A percentile compares a stretch with the other conserved stretches of the same genome.
phyloP scores from a whole-genome alignment of 2,113 vertebrate genomes.

The Melanerpes aurifrons region DNA sequence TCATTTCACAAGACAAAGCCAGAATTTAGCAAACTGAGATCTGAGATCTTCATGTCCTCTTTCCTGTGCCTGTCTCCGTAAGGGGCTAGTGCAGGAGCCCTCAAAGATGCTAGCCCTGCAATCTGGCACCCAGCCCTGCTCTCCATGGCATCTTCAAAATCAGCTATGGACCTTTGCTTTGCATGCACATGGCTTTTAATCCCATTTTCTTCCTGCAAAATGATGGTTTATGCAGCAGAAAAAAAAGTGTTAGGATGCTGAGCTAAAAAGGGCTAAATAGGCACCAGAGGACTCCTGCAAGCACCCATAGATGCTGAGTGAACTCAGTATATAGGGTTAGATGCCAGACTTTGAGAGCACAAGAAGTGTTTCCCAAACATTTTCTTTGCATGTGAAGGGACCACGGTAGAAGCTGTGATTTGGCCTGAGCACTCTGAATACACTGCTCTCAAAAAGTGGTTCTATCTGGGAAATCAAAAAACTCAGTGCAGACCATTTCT shows the following conservation, averaged over 20 bases:
- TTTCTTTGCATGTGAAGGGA: background rate
- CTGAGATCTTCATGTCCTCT: fast-evolving
- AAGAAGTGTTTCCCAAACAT: background rate
- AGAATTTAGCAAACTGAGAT: background rate
- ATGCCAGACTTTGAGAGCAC: background rate
- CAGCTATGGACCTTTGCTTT: background rate
- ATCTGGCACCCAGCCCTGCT: background rate
- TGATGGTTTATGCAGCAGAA: fast-evolving
- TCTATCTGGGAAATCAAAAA: background rate
- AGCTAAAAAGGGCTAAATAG: background rate
- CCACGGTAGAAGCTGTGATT: background rate
- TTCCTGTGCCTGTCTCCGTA: fast-evolving
- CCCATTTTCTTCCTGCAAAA: background rate
- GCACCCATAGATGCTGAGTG: background rate
- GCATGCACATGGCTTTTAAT: fast-evolving
- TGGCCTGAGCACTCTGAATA: background rate
- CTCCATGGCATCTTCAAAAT: background rate
- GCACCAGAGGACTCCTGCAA: fast-evolving
- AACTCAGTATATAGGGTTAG: background rate
- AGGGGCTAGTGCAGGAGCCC: background rate
- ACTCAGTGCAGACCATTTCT: background rate
- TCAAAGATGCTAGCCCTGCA: background rate
- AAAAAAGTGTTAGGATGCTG: background rate
- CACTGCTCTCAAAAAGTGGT: background rate
- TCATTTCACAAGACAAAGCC: background rate